These are phyloP conservation scores for Trichonephila clavipes DNA, from an alignment of 1,140 invertebrate species.

Conservation along the genomic window DNA sequence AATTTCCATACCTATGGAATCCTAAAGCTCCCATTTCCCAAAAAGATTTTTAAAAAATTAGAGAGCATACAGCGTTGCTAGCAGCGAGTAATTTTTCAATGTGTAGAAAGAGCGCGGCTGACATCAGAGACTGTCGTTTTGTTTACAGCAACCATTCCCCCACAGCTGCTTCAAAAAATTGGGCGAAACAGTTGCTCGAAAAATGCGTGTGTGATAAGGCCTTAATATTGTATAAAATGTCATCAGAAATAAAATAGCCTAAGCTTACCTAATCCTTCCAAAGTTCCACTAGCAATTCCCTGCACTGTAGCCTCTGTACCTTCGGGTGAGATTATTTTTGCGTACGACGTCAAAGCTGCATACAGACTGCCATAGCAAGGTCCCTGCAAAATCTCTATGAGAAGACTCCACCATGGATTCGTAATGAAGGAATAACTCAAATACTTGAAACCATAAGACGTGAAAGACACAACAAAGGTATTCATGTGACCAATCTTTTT, in stretches of 20 bases:
- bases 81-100: too few relatives aligned
- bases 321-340: slow-evolving; percentile 90
- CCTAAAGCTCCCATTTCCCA: too few relatives aligned
- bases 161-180: too few relatives aligned
- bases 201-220: too few relatives aligned
- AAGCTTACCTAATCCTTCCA: slow-evolving; percentile 77
- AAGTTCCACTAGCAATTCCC: slow-evolving; percentile 89
- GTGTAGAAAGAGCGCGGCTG: too few relatives aligned
- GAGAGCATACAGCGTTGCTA: too few relatives aligned
- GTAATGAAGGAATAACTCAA: slow-evolving; percentile 89
- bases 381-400: slow-evolving; percentile 92
- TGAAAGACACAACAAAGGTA: slow-evolving; percentile 88
- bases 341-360: slow-evolving; percentile 92
- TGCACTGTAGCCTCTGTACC: slow-evolving; percentile 84
- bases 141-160: too few relatives aligned
- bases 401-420: slow-evolving; percentile 88
- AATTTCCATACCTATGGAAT: too few relatives aligned
- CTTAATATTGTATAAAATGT: neutral
- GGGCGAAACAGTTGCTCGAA: too few relatives aligned
- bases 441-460: slow-evolving; percentile 88
- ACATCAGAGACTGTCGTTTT: too few relatives aligned
- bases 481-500: slow-evolving; percentile 90
- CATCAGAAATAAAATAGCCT: neutral
- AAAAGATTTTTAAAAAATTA: too few relatives aligned
- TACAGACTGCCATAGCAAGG: slow-evolving; percentile 93